Conservation (phyloP, 2,888 invertebrate species). For the Ichneumoninae sp. region DNA sequence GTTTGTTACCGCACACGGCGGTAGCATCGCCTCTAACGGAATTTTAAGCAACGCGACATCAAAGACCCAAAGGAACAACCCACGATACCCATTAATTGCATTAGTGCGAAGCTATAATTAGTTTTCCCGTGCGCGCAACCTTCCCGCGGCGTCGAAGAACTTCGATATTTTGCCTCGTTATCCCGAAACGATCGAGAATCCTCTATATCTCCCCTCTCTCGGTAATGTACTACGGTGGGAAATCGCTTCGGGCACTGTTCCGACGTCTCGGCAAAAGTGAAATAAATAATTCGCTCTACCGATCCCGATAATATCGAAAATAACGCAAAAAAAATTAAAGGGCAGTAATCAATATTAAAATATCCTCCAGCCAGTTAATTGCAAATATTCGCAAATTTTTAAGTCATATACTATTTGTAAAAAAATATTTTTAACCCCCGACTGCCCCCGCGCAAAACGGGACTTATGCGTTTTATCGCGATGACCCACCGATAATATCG, state of each 20-base stretch:
- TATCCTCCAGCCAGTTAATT: neutral
- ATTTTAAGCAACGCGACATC: conserved; percentile 73
- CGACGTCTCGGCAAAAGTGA: neutral
- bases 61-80: conserved; percentile 71
- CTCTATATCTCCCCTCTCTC: neutral
- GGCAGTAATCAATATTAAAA: neutral
- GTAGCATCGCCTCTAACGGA: conserved; percentile 61
- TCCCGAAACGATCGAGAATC: conserved; percentile 37
- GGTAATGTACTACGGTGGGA: neutral
- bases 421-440: no score
- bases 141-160: conserved; percentile 36
- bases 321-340: neutral
- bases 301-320: conserved; percentile 10
- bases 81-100: conserved; percentile 73
- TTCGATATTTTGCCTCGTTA: conserved; percentile 63
- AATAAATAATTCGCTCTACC: neutral
- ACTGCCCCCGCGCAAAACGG: no score
- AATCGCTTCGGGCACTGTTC: conserved; percentile 28
- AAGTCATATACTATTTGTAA: neutral
- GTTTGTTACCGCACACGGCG: conserved; percentile 56
- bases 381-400: neutral
- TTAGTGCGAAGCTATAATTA: conserved; percentile 75
- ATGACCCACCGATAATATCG: neutral
- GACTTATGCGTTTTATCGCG: no score
- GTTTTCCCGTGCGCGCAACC: conserved; percentile 66